phyloP scores from a whole-genome alignment of 2,113 vertebrate genomes.

The Calcarius ornatus region DNA sequence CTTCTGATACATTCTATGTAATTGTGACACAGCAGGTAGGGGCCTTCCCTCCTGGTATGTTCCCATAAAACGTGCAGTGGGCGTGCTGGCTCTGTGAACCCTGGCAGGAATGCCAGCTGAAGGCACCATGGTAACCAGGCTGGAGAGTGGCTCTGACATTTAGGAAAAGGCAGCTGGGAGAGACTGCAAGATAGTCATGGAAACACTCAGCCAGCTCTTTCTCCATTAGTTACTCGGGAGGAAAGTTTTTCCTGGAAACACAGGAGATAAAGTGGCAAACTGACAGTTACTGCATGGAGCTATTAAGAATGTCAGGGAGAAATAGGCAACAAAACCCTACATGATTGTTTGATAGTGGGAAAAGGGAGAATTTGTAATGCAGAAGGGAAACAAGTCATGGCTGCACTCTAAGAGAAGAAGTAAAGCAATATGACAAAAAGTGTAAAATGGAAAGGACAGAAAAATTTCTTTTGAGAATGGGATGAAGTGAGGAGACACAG shows the following conservation, averaged over 20 bases:
- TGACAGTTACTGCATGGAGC: background rate
- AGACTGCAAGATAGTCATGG: background rate
- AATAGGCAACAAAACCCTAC: background rate
- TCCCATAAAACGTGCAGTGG: background rate
- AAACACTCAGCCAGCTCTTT: background rate
- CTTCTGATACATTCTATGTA: background rate
- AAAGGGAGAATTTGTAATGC: background rate
- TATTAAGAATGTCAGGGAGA: background rate
- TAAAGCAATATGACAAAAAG: background rate
- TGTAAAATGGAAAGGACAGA: background rate
- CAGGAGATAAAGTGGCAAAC: background rate
- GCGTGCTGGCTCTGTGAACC: background rate
- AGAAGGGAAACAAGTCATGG: background rate
- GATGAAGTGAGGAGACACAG: background rate
- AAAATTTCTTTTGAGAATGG: background rate
- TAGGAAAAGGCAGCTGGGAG: background rate
- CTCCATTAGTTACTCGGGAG: background rate
- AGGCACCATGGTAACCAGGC: slow-evolving; percentile 2
- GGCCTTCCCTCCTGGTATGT: background rate
- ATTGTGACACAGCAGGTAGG: background rate
- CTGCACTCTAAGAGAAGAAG: background rate
- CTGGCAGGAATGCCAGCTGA: background rate
- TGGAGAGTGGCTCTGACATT: slow-evolving; percentile 21
- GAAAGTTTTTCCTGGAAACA: background rate
- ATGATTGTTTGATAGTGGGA: background rate